Evolutionary conservation across 2,888 invertebrate species (phyloP).

Genomic region (Pammene aurita): DNA sequence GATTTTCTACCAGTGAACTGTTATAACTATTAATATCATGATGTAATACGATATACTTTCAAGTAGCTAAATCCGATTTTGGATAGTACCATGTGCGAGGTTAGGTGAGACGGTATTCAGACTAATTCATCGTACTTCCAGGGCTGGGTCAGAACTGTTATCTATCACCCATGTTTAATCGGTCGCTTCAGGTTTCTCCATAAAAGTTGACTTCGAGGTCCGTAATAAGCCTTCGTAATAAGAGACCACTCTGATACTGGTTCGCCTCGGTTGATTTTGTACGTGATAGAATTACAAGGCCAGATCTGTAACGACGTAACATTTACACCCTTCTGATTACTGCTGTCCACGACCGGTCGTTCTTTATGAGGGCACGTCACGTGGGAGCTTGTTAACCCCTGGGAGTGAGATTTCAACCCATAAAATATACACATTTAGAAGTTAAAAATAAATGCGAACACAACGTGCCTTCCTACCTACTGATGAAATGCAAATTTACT

Average conservation of each 20-base stretch:
- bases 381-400: conserved; percentile 33
- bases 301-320: conserved; percentile 32
- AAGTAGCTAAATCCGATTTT: background rate
- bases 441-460: background rate
- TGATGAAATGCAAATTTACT: too few relatives aligned
- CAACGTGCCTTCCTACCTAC: too few relatives aligned
- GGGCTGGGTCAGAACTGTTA: background rate
- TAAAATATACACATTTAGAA: conserved; percentile 15
- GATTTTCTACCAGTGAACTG: too few relatives aligned
- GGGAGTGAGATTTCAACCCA: conserved; percentile 29
- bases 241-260: background rate
- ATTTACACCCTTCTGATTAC: conserved; percentile 39
- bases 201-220: background rate
- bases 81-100: background rate
- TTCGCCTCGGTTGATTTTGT: background rate
- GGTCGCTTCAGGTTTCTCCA: background rate
- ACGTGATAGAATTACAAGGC: background rate
- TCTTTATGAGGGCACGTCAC: conserved; percentile 36
- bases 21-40: too few relatives aligned
- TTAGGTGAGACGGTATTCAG: conserved; percentile 8
- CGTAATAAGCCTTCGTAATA: background rate
- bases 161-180: background rate
- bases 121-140: conserved; percentile 11
- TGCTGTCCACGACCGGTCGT: conserved; percentile 28
- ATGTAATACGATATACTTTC: background rate